Evolutionary conservation across 1,140 invertebrate genomes (phyloP).

Genomic region (Drosophila sucinea): DNA sequence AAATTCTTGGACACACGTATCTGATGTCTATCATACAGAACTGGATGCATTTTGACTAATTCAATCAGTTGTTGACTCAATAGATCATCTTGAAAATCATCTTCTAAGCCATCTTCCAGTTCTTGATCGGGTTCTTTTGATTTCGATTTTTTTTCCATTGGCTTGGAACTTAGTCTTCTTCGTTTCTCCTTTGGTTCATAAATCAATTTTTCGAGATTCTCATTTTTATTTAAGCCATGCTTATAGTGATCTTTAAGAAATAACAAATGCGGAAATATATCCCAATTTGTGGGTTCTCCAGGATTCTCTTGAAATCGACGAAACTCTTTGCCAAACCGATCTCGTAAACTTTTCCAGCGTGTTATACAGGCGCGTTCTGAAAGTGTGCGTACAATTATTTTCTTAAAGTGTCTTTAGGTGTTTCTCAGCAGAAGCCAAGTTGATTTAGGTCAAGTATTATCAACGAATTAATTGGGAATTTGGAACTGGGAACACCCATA

Average conservation of each 20-base stretch:
- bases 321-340: slow-evolving; percentile 76
- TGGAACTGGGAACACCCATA: background rate
- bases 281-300: slow-evolving; percentile 68
- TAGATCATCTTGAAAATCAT: slow-evolving; percentile 46
- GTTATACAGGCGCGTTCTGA: slow-evolving; percentile 71
- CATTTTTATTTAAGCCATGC: slow-evolving; percentile 57
- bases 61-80: slow-evolving; percentile 67
- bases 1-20: slow-evolving; percentile 77
- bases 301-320: slow-evolving; percentile 67
- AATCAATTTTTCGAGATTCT: slow-evolving; percentile 60
- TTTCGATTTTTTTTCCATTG: slow-evolving; percentile 21
- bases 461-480: background rate
- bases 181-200: slow-evolving; percentile 57
- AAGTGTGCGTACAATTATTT: background rate
- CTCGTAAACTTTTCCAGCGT: slow-evolving; percentile 74
- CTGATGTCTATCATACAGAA: slow-evolving; percentile 68
- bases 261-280: slow-evolving; percentile 70
- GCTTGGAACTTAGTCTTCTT: background rate
- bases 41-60: slow-evolving; percentile 69
- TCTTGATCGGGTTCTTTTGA: slow-evolving; percentile 27
- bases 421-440: background rate
- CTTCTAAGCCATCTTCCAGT: slow-evolving; percentile 30
- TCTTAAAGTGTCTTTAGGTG: no score
- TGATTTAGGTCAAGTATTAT: background rate
- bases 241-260: slow-evolving; percentile 78